Base-by-base conservation (phyloP, 1,140 invertebrate genomes). In the Mesaphorura yosii region DNA sequence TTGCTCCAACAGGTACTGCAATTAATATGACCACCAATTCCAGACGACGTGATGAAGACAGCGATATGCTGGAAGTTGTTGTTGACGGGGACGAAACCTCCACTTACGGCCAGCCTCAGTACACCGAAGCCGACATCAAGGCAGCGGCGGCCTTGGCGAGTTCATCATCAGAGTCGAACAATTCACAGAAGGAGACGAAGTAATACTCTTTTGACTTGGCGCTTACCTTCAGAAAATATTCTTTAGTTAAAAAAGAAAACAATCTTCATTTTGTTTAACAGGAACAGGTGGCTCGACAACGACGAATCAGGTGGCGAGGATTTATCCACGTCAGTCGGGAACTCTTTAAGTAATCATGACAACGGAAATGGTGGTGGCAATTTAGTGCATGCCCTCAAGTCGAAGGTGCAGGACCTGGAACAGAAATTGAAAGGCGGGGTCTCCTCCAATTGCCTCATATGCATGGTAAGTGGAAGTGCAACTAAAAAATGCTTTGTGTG, bases 91-190 rank as follows among this genome's bases (percentile, higher is more conserved):
- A 84, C 67, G 82, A 84, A 48, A 75, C 76, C 0, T 77, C 79
- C 26, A 75, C 79, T 28, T 94, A 85, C 66, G 89, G 88, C 1
- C 81, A 57, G 14, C 72, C 84, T 12, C 89, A 93, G 69, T 92
- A 87, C 65, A 81, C 79, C 22, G 83, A 85, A 56, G 73, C 73
- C 0, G 82, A 87, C 71, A 79, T 88, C 47, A 56, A 59, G 39
- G 34, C 59, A 14, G 39, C 39, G 19, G 1, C 19, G 23, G 41
- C 34, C 17, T 38, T 14, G 46, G 3, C 17, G 29, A 7, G 20
- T 25, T 45, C 40, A 27, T 20, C 45, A n/a, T 23, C 27, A 19
- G 46, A 53, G 27, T 7, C 40, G 7, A 53, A 25, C 28, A 58
- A 27, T 29, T 15, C 39, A 50, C 44, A 44, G 29, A 42, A 57